Conservation (phyloP, 2,797 vertebrate species). For the Thripadectes ignobilis region DNA sequence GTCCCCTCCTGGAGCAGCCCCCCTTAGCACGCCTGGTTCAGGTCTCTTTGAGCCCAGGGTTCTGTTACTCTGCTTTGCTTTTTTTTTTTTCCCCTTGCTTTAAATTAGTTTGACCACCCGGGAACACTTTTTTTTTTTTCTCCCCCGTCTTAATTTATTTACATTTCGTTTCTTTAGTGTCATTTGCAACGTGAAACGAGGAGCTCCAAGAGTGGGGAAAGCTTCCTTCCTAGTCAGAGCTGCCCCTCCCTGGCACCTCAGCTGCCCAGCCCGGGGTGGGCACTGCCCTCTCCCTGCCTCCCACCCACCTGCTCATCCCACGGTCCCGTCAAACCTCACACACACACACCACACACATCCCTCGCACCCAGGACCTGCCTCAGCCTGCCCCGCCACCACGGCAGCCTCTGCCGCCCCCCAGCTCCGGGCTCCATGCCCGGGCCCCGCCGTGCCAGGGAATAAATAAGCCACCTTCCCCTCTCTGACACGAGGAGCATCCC, state of each 20-base stretch:
- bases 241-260: neutral
- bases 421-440: neutral
- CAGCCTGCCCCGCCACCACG: neutral
- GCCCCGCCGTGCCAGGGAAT: neutral
- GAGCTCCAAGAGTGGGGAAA: neutral
- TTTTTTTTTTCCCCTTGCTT: neutral
- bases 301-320: neutral
- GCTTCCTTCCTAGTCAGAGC: neutral
- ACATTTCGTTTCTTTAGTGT: constrained; percentile 69
- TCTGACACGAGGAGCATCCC: neutral
- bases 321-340: neutral
- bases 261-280: neutral
- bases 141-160: constrained; percentile 28
- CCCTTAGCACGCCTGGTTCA: neutral
- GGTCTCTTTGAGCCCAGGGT: constrained; percentile 6
- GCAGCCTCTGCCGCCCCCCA: neutral
- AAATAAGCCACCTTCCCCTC: neutral
- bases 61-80: neutral
- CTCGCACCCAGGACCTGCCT: neutral
- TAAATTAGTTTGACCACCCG: constrained; percentile 5
- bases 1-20: constrained; percentile 5
- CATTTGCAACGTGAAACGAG: constrained; percentile 16
- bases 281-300: neutral
- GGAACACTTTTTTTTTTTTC: neutral
- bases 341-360: neutral